Evolutionary conservation across 2,113 vertebrate species (phyloP), one percentile per base, ranked within the genome.

Genomic region (Cichladusa arquata): DNA sequence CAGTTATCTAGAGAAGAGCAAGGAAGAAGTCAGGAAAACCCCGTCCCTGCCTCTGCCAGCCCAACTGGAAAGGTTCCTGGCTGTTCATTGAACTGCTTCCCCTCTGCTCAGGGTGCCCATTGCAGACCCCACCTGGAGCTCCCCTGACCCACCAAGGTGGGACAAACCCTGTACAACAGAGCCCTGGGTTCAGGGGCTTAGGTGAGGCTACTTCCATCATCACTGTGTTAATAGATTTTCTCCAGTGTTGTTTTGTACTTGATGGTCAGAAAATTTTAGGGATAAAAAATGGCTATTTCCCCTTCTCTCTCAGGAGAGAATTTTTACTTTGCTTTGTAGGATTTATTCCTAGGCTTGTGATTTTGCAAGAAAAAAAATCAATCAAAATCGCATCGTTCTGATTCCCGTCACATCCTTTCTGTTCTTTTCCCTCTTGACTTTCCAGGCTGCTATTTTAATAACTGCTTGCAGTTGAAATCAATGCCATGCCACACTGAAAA

Each of bases 401-500:
- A 86, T 94, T 92, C 71, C 28, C 0, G 0, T 62, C 71, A 78
- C 88, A 92, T 66, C 50, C 26, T 91, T 92, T 85, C 67, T 54
- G 60, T 95, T 84, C 53, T 88, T 83, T 92, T 88, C 79, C 45
- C 24, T 74, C 76, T 81, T 61, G 67, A 85, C 50, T 87, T 93
- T 67, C 72, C 11, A 76, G 56, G 33, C 56, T 92, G 67, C 76
- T 92, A 57, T 88, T 96, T 92, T 92, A 88, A 56, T 82, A 88
- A 64, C 64, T 53, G 40, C 56, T 93, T 80, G 76, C 79, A 88
- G 44, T 38, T 66, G 56, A 86, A 93, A 93, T 81, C 69, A 83
- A 48, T 86, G 92, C 56, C 38, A 80, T 57, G 57, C 36, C 51
- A n/a, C n/a, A 45, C n/a, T 60, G 48, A 74, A 88, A 94, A 91